Evolutionary conservation across 2,888 invertebrate genomes (phyloP).

Genomic region (Plagodis pulveraria): DNA sequence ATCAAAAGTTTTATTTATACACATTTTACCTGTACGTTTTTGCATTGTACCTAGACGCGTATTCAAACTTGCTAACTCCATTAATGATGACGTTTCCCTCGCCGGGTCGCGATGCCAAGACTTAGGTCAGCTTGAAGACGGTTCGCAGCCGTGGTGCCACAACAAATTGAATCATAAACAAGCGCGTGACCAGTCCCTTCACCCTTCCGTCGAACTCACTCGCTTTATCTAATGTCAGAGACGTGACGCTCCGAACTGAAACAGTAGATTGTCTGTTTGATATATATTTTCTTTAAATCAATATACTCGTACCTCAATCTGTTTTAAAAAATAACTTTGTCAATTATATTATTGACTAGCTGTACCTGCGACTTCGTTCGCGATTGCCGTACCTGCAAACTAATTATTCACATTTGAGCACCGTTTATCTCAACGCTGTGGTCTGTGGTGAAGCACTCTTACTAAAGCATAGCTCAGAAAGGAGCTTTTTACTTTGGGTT

Average conservation of each 20-base stretch:
- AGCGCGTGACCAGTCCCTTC: conserved; percentile 55
- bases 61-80: conserved; percentile 32
- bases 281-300: conserved; percentile 6
- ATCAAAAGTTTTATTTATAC: too few relatives aligned
- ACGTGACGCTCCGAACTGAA: conserved; percentile 37
- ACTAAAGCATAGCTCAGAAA: too few relatives aligned
- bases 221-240: conserved; percentile 42
- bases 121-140: conserved; percentile 63
- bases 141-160: conserved; percentile 51
- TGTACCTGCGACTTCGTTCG: too few relatives aligned
- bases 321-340: too few relatives aligned
- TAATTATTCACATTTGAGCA: too few relatives aligned
- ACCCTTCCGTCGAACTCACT: conserved; percentile 35
- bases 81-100: conserved; percentile 27
- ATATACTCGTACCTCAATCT: neutral
- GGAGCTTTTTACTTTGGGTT: too few relatives aligned
- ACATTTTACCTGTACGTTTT: too few relatives aligned
- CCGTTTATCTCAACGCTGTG: too few relatives aligned
- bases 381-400: too few relatives aligned
- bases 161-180: conserved; percentile 75
- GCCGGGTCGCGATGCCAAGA: conserved; percentile 20
- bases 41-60: neutral
- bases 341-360: too few relatives aligned
- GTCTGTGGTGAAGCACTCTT: too few relatives aligned
- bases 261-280: conserved; percentile 32